A percentile compares a stretch with the other conserved stretches of the same genome.
Conservation (phyloP, 2,888 invertebrate species). For the Stenoptilia bipunctidactyla region DNA sequence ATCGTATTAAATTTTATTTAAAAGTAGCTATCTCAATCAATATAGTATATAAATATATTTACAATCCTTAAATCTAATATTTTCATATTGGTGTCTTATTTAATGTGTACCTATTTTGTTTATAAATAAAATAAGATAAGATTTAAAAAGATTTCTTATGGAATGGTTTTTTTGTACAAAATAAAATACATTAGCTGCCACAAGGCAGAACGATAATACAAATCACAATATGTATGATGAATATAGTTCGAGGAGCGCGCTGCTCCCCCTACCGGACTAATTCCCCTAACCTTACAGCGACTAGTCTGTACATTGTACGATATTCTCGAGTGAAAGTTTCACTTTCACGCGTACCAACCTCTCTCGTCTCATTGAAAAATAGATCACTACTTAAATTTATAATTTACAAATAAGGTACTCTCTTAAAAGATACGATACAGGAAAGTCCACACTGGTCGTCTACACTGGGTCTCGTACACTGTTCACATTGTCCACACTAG, state of each 20-base stretch:
- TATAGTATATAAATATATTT: slow-evolving; percentile 68
- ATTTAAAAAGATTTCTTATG: slow-evolving; percentile 56
- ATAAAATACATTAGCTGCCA: slow-evolving; percentile 57
- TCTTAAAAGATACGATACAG: slow-evolving; percentile 46
- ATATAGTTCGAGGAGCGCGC: slow-evolving; percentile 26
- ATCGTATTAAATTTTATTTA: slow-evolving; percentile 63
- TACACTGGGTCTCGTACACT: slow-evolving; percentile 42
- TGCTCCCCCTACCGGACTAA: slow-evolving; percentile 15
- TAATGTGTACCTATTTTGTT: slow-evolving; percentile 52
- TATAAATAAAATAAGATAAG: slow-evolving; percentile 55
- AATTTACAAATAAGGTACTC: slow-evolving; percentile 68
- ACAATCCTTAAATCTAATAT: slow-evolving; percentile 60
- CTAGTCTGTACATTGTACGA: slow-evolving; percentile 64
- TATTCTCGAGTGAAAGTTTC: slow-evolving; percentile 51
- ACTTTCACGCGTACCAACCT: slow-evolving; percentile 46
- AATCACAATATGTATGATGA: slow-evolving; percentile 52
- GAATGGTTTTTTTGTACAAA: slow-evolving; percentile 71
- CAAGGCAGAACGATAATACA: slow-evolving; percentile 48
- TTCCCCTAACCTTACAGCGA: slow-evolving; percentile 35
- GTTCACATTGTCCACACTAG: slow-evolving; percentile 59
- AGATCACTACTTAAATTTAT: slow-evolving; percentile 67
- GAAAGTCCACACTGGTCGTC: slow-evolving; percentile 50
- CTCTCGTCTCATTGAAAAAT: slow-evolving; percentile 56
- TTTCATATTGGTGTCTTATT: slow-evolving; percentile 69
- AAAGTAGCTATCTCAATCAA: slow-evolving; percentile 49